Conservation (phyloP, 2,113 vertebrate genomes). For the Erinaceus europaeus region DNA sequence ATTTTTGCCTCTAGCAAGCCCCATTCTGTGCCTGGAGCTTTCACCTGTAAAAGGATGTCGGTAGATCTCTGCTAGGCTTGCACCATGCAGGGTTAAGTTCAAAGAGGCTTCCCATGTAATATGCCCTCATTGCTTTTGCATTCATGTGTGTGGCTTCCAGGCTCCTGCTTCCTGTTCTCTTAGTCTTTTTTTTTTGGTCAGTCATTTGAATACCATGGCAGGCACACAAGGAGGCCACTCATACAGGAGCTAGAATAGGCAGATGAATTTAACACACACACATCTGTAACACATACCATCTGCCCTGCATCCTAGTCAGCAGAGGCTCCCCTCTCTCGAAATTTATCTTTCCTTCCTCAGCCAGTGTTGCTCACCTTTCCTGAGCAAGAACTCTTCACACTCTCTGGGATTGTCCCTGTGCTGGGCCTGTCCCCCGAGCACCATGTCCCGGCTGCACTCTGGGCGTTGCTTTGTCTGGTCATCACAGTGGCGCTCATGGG, state of each 20-base stretch:
- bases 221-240: background rate
- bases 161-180: too few relatives aligned
- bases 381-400: background rate
- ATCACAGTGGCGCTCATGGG: conserved; percentile 80
- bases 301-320: background rate
- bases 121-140: background rate
- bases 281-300: background rate
- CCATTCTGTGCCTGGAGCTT: background rate
- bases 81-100: background rate
- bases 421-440: conserved; percentile 61
- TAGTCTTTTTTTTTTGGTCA: background rate
- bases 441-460: conserved; percentile 80
- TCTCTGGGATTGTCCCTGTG: conserved; percentile 75
- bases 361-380: conserved; percentile 36
- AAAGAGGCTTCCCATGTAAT: background rate
- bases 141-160: background rate
- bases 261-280: rapidly evolving
- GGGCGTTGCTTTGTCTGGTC: conserved; percentile 80
- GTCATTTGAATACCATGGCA: background rate
- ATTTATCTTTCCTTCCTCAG: background rate
- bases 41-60: background rate
- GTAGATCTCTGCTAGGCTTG: background rate
- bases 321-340: background rate
- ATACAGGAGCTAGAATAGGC: background rate
- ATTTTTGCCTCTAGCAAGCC: background rate